Percentiles rank a stretch among this genome's conserved stretches.
phyloP scores from a whole-genome alignment of 64 coral and sea anemone genomes.

The Dendronephthya gigantea region DNA sequence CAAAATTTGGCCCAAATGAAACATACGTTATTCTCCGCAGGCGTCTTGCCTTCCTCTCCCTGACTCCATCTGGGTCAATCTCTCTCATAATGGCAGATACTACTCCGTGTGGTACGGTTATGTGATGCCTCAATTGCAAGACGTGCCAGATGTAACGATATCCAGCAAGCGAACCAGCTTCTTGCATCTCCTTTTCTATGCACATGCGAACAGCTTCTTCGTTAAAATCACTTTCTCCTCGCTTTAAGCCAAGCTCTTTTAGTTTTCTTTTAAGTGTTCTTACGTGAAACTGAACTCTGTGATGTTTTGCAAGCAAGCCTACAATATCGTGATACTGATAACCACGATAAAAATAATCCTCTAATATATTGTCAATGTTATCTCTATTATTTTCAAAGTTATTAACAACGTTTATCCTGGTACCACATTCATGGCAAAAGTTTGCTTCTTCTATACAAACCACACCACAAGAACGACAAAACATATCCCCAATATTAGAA shows the following conservation, averaged over 20 bases:
- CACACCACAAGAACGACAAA: too few relatives aligned
- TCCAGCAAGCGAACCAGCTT: neutral
- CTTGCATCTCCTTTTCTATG: neutral
- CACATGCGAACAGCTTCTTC: neutral
- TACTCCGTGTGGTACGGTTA: neutral
- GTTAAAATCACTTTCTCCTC: neutral
- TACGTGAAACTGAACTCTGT: neutral
- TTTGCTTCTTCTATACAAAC: neutral
- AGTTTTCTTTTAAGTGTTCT: neutral
- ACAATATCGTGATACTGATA: neutral
- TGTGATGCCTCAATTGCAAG: neutral
- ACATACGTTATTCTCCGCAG: neutral
- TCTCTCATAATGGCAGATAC: neutral
- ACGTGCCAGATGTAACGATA: neutral
- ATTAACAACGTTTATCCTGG: neutral
- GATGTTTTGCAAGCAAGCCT: neutral
- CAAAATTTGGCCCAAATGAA: neutral
- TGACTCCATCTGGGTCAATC: neutral
- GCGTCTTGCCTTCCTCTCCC: neutral
- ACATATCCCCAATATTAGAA: too few relatives aligned
- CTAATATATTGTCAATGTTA: neutral
- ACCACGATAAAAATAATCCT: neutral
- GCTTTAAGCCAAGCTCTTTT: neutral
- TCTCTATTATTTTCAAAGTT: neutral
- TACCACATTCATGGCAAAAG: neutral